These are phyloP conservation scores for Pseudopleuronectes americanus DNA, from an alignment of 2,797 vertebrate genomes.

Conservation along the genomic window DNA sequence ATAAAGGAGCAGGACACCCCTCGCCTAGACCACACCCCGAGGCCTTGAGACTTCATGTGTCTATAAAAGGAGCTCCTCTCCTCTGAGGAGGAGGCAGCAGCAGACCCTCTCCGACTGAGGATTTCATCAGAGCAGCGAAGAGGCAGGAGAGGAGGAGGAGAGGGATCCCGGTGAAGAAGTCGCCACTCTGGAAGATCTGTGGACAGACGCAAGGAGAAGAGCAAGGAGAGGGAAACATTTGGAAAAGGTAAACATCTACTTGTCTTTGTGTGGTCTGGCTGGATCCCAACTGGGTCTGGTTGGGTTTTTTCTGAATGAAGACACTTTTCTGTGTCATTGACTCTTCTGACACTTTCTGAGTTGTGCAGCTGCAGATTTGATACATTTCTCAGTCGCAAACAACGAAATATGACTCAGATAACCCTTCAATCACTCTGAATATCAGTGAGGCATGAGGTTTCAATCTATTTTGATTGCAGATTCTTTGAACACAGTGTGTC, in stretches of 20 bases:
- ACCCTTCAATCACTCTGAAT: not conserved
- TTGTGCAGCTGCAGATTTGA: not conserved
- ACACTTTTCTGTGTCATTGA: not conserved
- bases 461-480: constrained; percentile 34
- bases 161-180: constrained; percentile 49
- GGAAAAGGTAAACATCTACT: constrained; percentile 49
- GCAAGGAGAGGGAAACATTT: constrained; percentile 11
- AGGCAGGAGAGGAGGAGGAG: constrained; percentile 57
- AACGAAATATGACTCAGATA: not conserved
- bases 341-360: not conserved
- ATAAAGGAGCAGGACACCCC: constrained; percentile 57
- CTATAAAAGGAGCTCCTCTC: constrained; percentile 76
- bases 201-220: constrained; percentile 35
- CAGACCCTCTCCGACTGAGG: constrained; percentile 52
- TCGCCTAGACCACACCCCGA: constrained; percentile 71
- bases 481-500: constrained; percentile 33
- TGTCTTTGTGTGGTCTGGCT: not conserved
- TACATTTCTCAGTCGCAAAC: not conserved
- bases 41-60: constrained; percentile 64
- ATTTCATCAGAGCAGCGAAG: constrained; percentile 49
- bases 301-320: constrained; percentile 8
- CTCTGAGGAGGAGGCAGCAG: constrained; percentile 51
- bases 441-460: constrained; percentile 3
- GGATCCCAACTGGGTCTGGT: not conserved
- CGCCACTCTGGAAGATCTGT: constrained; percentile 51